Percentiles rank a stretch among this genome's conserved stretches.
Conservation (phyloP, 2,113 vertebrate species). For the Emydocephalus ijimae region DNA sequence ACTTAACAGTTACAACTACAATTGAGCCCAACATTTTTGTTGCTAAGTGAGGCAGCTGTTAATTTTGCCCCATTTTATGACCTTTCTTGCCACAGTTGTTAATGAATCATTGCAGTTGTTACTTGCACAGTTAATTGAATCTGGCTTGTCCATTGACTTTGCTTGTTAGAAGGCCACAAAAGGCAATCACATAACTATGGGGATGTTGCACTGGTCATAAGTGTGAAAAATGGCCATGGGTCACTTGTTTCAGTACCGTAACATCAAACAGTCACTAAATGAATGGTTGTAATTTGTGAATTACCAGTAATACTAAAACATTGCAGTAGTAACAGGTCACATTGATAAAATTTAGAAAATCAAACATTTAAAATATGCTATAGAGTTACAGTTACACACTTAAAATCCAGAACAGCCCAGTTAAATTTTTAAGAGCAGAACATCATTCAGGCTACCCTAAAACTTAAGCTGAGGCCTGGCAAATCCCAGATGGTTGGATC, state of each 20-base stretch:
- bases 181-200: too few relatives aligned
- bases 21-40: neutral
- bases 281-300: neutral
- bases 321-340: neutral
- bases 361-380: neutral
- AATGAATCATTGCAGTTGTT: neutral
- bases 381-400: neutral
- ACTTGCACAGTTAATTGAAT: neutral
- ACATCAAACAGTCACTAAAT: neutral
- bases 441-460: neutral
- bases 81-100: neutral
- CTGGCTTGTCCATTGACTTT: neutral
- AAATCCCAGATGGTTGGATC: too few relatives aligned
- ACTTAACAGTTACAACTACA: neutral
- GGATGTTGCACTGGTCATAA: too few relatives aligned
- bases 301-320: neutral
- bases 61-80: neutral
- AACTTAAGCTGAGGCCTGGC: neutral
- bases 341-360: neutral
- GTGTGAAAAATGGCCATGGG: neutral
- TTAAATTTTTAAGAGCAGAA: neutral
- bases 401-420: neutral
- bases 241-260: neutral
- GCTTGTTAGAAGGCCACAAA: neutral
- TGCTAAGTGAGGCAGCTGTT: neutral